Evolutionary conservation across 1,140 invertebrate species (phyloP).

Genomic region (Orchestia grillus): DNA sequence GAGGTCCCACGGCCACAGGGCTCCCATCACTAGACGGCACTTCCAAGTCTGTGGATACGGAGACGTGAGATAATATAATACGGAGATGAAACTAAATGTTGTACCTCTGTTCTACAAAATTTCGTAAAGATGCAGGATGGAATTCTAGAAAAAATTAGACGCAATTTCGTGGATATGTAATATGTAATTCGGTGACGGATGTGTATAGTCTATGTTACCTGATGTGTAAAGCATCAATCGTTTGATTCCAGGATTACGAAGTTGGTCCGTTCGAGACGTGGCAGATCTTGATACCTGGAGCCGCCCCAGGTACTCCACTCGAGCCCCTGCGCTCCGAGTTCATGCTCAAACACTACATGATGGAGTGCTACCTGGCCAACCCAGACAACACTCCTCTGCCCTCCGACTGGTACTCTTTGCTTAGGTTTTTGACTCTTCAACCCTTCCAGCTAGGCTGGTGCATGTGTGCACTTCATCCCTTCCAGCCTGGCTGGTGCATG

Average conservation of each 20-base stretch:
- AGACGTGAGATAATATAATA: slow-evolving; percentile 60
- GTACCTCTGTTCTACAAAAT: not conserved
- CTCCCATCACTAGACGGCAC: slow-evolving; percentile 60
- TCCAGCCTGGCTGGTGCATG: not conserved
- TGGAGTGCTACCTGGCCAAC: slow-evolving; percentile 63
- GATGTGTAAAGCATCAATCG: not conserved
- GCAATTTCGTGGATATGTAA: not conserved
- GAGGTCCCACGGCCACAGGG: slow-evolving; percentile 61
- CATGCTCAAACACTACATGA: slow-evolving; percentile 62
- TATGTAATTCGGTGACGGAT: not conserved
- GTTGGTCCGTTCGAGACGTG: slow-evolving; percentile 66
- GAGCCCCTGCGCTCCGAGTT: slow-evolving; percentile 58
- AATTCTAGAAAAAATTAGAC: not conserved
- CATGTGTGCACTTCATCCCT: not conserved
- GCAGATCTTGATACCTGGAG: slow-evolving; percentile 60
- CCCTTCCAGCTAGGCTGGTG: not conserved
- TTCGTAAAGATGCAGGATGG: not conserved
- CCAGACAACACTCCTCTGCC: slow-evolving; percentile 57
- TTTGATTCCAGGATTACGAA: slow-evolving; percentile 58
- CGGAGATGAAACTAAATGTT: not conserved
- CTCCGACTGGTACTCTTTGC: not conserved
- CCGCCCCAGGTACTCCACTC: slow-evolving; percentile 50
- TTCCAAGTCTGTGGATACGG: slow-evolving; percentile 67
- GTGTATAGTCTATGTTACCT: too few species aligned
- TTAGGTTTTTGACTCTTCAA: not conserved